Conservation (phyloP, 2,888 invertebrate species). For the Brachyptera putata region DNA sequence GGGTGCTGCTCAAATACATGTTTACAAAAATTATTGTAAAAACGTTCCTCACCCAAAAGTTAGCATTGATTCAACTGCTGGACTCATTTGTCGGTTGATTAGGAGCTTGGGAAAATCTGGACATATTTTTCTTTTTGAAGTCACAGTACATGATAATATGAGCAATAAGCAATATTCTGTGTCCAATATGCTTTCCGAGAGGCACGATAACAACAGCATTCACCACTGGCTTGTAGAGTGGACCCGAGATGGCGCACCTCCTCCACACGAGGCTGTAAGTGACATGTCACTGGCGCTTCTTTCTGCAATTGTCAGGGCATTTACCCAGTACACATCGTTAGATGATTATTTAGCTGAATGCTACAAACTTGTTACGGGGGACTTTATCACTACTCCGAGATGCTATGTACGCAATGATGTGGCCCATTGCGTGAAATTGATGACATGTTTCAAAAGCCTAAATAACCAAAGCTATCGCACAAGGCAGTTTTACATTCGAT, state of each 20-base stretch:
- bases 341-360: not conserved
- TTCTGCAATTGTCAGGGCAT: not conserved
- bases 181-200: slow-evolving; percentile 32
- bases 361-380: too few species aligned
- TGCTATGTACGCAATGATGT: not conserved
- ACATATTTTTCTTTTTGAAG: not conserved
- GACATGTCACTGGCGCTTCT: slow-evolving; percentile 28
- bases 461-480: too few species aligned
- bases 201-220: slow-evolving; percentile 29
- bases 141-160: too few species aligned
- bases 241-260: slow-evolving; percentile 29
- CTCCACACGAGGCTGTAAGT: slow-evolving; percentile 28
- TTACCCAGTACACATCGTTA: not conserved
- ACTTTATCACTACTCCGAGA: too few species aligned
- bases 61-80: not conserved
- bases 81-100: not conserved
- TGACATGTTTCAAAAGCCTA: too few species aligned
- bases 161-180: slow-evolving; percentile 33
- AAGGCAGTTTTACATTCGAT: too few species aligned
- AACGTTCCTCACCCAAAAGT: too few species aligned
- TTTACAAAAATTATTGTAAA: too few species aligned
- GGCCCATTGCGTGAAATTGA: not conserved
- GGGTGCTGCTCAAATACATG: too few species aligned
- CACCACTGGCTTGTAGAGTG: slow-evolving; percentile 28
- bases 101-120: not conserved